Conservation (phyloP, 1,140 invertebrate genomes). For the Lasioglossum albipes region DNA sequence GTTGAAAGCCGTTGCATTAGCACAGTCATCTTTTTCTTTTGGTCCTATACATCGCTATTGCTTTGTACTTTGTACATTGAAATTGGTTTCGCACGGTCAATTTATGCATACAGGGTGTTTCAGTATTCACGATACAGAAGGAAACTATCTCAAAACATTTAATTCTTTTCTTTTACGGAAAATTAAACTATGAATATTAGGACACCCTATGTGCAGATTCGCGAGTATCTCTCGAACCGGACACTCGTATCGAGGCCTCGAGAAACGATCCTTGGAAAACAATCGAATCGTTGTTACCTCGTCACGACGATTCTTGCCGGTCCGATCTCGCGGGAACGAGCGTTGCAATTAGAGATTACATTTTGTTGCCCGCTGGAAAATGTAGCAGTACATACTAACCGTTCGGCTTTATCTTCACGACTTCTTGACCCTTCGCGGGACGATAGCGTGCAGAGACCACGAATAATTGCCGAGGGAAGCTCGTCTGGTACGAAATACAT, state of each 20-base stretch:
- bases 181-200: too few species aligned
- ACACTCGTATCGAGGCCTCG: constrained; percentile 18
- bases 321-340: not conserved
- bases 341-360: constrained; percentile 27
- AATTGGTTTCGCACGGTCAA: not conserved
- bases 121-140: constrained; percentile 13
- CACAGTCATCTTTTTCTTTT: too few species aligned
- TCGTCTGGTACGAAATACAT: constrained; percentile 22
- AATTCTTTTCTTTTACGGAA: too few species aligned
- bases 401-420: constrained; percentile 60
- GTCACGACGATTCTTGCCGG: not conserved
- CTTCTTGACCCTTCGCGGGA: constrained; percentile 63
- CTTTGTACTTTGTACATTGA: not conserved
- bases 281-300: not conserved
- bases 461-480: constrained; percentile 21
- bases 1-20: too few species aligned
- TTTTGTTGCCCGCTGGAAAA: constrained; percentile 56
- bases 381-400: constrained; percentile 45
- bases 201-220: too few species aligned
- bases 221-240: constrained; percentile 27
- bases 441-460: constrained; percentile 51
- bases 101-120: constrained; percentile 1
- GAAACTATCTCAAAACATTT: too few species aligned
- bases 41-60: too few species aligned
- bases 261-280: not conserved